A percentile compares a stretch with the other conserved stretches of the same genome.
These are phyloP conservation scores for western clawed frog (Xenopus tropicalis) DNA, from an alignment of 2,113 vertebrate species.

Conservation along the genomic window DNA sequence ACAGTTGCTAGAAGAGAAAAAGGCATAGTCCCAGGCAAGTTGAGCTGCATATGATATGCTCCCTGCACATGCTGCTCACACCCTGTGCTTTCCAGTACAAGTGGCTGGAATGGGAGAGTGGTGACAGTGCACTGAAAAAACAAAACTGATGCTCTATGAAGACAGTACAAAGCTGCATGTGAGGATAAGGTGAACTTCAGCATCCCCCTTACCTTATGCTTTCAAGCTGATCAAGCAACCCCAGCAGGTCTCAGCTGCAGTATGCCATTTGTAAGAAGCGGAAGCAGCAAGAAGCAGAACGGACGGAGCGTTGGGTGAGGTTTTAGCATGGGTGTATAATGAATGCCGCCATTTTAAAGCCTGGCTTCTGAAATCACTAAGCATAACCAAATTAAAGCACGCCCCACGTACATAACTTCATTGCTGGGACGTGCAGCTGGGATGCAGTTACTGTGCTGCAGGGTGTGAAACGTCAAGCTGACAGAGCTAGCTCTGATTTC, in stretches of 20 bases:
- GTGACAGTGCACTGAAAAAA: not conserved
- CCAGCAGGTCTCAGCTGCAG: slow-evolving; percentile 49
- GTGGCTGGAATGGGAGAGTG: not conserved
- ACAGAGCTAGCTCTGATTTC: slow-evolving; percentile 10
- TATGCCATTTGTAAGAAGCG: slow-evolving; percentile 56
- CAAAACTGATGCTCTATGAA: not conserved
- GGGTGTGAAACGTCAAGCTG: slow-evolving; percentile 51
- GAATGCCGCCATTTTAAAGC: slow-evolving; percentile 64
- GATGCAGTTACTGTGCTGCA: slow-evolving; percentile 44
- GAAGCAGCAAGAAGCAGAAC: slow-evolving; percentile 49
- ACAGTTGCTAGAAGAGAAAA: too few species aligned
- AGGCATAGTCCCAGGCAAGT: not conserved
- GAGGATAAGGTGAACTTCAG: not conserved
- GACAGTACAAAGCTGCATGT: not conserved
- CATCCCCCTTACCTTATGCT: slow-evolving; percentile 53
- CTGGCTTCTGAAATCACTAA: slow-evolving; percentile 54
- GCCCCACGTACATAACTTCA: slow-evolving; percentile 56
- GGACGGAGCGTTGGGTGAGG: slow-evolving; percentile 49
- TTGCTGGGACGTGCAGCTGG: slow-evolving; percentile 50
- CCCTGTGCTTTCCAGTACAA: not conserved
- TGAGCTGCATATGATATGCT: not conserved
- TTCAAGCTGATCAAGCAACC: slow-evolving; percentile 37
- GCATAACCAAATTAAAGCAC: slow-evolving; percentile 57
- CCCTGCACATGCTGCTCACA: not conserved
- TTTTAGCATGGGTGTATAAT: slow-evolving; percentile 54